Evolutionary conservation across 2,888 invertebrate species (phyloP).

Genomic region (Sthenelais limicola): DNA sequence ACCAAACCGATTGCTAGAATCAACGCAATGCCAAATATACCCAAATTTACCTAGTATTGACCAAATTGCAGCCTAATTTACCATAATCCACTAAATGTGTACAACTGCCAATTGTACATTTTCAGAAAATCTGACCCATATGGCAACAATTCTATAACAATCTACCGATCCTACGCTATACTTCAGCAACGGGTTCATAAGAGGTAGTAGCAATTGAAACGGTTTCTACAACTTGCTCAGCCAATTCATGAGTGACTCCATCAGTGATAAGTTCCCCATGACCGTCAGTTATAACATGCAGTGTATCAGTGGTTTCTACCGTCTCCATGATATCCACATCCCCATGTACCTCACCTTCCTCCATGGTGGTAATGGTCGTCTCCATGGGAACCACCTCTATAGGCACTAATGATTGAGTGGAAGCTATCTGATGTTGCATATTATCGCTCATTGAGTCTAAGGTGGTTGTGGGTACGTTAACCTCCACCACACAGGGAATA

Average conservation of each 20-base stretch:
- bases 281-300: neutral
- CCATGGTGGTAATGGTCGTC: constrained; percentile 5
- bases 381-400: constrained; percentile 33
- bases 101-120: no score
- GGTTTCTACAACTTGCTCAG: constrained; percentile 13
- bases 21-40: no score
- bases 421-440: neutral
- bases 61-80: no score
- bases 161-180: no score
- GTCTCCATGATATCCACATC: constrained; percentile 1
- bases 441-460: no score
- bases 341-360: neutral
- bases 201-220: constrained; percentile 20
- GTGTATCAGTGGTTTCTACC: neutral
- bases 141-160: no score
- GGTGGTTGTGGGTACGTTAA: no score
- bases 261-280: constrained; percentile 20
- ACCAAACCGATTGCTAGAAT: no score
- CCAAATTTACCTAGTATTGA: no score
- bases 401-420: neutral
- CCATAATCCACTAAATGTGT: no score
- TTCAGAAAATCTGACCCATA: no score
- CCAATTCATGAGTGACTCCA: neutral
- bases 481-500: no score
- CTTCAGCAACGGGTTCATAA: neutral